Percentiles rank a stretch among this genome's conserved stretches.
Conservation (phyloP, 92 coral and sea anemone species). For the Porites evermanni region DNA sequence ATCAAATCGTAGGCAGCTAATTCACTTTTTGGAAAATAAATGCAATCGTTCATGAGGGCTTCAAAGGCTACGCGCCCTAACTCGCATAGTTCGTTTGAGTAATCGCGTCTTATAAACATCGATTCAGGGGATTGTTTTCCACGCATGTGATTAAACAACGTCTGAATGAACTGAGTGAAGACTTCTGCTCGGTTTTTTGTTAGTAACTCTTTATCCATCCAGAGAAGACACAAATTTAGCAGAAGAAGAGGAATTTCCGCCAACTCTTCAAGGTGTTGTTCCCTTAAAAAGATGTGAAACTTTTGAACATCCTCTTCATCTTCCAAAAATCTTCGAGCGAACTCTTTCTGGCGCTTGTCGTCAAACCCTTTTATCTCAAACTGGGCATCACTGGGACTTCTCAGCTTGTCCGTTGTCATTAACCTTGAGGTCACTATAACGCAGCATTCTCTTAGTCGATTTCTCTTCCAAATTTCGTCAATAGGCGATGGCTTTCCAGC, state of each 20-base stretch:
- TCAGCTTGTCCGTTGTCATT: not conserved
- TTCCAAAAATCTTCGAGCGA: conserved; percentile 1
- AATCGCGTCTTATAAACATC: not conserved
- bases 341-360: not conserved
- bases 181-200: not conserved
- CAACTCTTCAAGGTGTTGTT: not conserved
- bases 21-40: not conserved
- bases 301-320: not conserved
- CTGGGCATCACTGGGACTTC: not conserved
- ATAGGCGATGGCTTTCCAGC: not conserved
- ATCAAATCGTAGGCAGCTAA: not conserved
- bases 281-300: not conserved
- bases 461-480: conserved; percentile 2
- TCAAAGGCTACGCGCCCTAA: not conserved
- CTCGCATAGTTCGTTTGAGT: not conserved
- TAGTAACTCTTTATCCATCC: not conserved
- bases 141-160: not conserved
- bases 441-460: not conserved
- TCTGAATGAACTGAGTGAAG: not conserved
- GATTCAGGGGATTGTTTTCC: not conserved
- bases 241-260: conserved; percentile 15
- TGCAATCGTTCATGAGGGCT: not conserved
- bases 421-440: not conserved
- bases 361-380: conserved; percentile 5
- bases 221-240: not conserved